Percentiles rank a stretch among this genome's conserved stretches.
These are phyloP conservation scores for Thaleichthys pacificus DNA, from an alignment of 2,797 vertebrate species.

Conservation along the genomic window DNA sequence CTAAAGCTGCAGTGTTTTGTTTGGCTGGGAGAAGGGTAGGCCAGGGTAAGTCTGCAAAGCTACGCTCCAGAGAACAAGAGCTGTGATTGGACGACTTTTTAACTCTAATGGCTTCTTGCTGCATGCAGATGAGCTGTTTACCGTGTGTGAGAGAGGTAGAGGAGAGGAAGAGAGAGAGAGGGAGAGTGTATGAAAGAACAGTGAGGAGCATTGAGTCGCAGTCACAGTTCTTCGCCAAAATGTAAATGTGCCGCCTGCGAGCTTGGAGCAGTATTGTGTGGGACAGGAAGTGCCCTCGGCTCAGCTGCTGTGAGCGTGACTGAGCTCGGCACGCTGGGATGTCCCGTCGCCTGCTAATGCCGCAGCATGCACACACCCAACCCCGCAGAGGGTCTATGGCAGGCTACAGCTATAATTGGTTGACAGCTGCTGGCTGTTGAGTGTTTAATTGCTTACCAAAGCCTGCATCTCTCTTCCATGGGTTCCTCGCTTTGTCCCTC, in stretches of 20 bases:
- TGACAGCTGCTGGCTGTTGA: conserved; percentile 37
- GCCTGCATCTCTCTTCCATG: too few species aligned
- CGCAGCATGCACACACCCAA: neutral
- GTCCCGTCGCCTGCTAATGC: neutral
- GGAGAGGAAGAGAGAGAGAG: neutral
- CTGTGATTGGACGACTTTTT: too few species aligned
- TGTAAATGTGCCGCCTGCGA: conserved; percentile 40
- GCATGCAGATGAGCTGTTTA: conserved; percentile 55
- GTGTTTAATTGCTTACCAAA: conserved; percentile 19
- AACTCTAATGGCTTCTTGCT: conserved; percentile 7
- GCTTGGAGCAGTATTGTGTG: conserved; percentile 10
- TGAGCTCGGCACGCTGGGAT: neutral
- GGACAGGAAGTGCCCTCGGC: conserved; percentile 33
- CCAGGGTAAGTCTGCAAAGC: too few species aligned
- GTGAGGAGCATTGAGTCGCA: conserved; percentile 24
- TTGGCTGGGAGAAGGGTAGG: too few species aligned
- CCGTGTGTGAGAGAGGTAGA: neutral
- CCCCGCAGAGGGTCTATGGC: neutral
- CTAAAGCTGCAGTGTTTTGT: too few species aligned
- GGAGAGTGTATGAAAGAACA: conserved; percentile 12
- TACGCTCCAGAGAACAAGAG: too few species aligned
- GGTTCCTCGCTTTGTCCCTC: too few species aligned
- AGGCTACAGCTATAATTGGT: conserved; percentile 27
- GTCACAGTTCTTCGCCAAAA: conserved; percentile 42
- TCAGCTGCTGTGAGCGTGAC: conserved; percentile 23